Evolutionary conservation across 2,113 vertebrate genomes (phyloP).

Genomic region (Cichladusa arquata): DNA sequence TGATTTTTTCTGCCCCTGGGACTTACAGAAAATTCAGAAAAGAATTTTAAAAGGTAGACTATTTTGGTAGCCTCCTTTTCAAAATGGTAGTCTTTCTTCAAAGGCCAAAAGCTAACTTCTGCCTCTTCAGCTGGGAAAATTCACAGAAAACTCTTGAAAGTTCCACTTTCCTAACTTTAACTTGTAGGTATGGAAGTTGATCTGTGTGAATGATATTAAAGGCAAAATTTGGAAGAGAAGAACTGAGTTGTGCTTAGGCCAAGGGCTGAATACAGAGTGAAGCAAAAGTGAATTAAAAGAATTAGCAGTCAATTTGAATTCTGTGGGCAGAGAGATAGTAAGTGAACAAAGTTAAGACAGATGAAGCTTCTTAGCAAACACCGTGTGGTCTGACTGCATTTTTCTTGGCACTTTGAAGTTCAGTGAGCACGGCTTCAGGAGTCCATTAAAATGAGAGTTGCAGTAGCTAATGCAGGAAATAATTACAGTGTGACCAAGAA

Average conservation of each 20-base stretch:
- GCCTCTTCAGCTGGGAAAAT: neutral
- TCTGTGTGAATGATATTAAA: neutral
- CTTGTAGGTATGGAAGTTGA: neutral
- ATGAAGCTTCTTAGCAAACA: neutral
- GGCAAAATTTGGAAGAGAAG: neutral
- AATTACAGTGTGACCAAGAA: neutral
- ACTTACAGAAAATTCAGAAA: neutral
- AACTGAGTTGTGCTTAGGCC: neutral
- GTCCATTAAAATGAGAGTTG: neutral
- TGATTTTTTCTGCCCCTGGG: neutral
- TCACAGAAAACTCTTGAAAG: neutral
- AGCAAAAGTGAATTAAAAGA: neutral
- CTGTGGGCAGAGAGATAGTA: neutral
- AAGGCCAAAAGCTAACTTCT: neutral
- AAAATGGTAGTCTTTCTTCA: neutral
- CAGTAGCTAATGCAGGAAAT: constrained; percentile 2
- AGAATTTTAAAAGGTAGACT: neutral
- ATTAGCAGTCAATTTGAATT: neutral
- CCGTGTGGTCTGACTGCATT: neutral
- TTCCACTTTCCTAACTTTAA: neutral
- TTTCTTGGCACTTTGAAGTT: neutral
- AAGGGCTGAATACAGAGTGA: neutral
- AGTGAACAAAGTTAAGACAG: neutral
- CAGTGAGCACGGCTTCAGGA: neutral
- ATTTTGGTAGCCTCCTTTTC: neutral